Conservation (phyloP, 1,140 invertebrate genomes). For the Anastrepha obliqua region DNA sequence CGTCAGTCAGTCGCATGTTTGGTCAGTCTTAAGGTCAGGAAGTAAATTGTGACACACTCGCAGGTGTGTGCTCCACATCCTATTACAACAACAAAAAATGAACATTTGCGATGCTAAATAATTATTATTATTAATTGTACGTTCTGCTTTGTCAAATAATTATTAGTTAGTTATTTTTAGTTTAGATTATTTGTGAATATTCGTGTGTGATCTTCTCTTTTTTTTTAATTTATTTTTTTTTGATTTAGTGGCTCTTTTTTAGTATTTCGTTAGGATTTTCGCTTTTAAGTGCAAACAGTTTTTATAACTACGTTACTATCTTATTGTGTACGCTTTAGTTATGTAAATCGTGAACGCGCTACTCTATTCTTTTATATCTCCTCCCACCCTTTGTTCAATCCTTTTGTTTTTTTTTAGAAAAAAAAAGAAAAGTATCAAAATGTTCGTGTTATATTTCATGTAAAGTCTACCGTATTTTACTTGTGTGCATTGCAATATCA, state of each 20-base stretch:
- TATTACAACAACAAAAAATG: conserved; percentile 21
- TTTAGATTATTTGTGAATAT: conserved; percentile 37
- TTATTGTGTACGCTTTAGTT: not conserved
- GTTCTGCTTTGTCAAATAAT: not conserved
- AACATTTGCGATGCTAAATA: conserved; percentile 29
- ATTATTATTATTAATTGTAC: conserved; percentile 40
- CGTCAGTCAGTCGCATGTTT: conserved; percentile 24
- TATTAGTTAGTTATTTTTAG: conserved; percentile 22
- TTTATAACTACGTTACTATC: not conserved
- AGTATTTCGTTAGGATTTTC: too few relatives aligned
- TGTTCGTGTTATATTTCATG: not conserved
- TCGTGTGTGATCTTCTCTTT: not conserved
- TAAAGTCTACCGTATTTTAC: not conserved
- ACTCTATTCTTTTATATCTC: not conserved
- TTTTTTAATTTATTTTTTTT: not conserved
- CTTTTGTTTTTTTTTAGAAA: not conserved
- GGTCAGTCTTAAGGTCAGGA: conserved; percentile 5
- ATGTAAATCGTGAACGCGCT: not conserved
- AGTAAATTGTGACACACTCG: conserved; percentile 14
- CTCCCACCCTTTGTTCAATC: not conserved
- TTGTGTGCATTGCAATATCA: not conserved
- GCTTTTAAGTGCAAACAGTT: conserved; percentile 45
- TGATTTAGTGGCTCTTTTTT: not conserved
- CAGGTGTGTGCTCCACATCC: conserved; percentile 5
- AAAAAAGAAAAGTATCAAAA: not conserved